A percentile compares a stretch with the other conserved stretches of the same genome.
phyloP scores from a whole-genome alignment of 2,797 vertebrate species.

The Pteropus rufus region DNA sequence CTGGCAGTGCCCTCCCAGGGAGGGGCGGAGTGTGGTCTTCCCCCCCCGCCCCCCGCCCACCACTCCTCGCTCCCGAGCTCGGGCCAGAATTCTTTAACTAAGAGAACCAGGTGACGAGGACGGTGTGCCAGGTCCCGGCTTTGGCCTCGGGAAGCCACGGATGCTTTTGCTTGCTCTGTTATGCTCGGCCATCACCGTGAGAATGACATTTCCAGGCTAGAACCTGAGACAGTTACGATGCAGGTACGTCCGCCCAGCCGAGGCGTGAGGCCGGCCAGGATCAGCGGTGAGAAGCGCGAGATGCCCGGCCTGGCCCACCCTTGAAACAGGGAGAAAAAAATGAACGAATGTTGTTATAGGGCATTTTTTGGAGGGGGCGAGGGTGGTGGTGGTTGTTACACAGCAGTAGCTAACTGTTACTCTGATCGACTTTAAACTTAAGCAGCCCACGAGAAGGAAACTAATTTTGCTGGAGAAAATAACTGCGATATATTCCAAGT shows the following conservation, averaged over 20 bases:
- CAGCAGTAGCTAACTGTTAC: not conserved
- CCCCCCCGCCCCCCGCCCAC: no score
- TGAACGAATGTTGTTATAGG: not conserved
- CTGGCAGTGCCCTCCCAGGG: rapidly evolving
- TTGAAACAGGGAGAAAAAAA: not conserved
- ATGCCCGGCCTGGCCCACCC: not conserved
- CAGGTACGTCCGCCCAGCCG: no score
- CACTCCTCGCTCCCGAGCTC: not conserved
- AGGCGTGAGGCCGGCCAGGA: rapidly evolving
- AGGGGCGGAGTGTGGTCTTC: no score
- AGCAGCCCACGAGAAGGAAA: not conserved
- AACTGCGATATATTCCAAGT: not conserved
- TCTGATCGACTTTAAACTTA: not conserved
- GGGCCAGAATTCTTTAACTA: not conserved
- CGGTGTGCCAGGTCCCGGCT: not conserved
- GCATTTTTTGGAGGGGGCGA: not conserved
- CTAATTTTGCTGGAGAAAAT: not conserved
- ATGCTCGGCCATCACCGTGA: rapidly evolving
- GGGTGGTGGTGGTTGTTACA: not conserved
- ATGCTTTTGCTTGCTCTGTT: rapidly evolving
- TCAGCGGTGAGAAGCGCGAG: rapidly evolving
- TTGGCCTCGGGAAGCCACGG: rapidly evolving
- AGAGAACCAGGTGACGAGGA: not conserved
- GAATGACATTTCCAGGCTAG: no score
- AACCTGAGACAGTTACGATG: rapidly evolving